These are phyloP conservation scores for Thamnophis elegans DNA, from an alignment of 2,797 vertebrate genomes.

Conservation along the genomic window DNA sequence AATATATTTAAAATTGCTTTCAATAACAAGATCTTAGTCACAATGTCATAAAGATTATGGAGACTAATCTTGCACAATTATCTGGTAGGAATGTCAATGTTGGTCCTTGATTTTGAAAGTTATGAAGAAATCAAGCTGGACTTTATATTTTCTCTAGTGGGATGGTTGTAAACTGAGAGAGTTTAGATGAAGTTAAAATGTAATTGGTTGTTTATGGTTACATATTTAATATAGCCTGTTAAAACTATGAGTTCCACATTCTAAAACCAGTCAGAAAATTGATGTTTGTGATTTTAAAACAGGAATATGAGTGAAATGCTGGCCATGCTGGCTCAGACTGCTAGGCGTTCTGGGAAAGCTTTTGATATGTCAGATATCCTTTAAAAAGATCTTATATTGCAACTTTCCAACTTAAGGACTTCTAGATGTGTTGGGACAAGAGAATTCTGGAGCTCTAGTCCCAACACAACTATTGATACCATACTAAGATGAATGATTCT, in stretches of 20 bases:
- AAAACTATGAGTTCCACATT: neutral
- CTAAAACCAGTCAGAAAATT: neutral
- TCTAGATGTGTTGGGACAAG: neutral
- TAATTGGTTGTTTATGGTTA: neutral
- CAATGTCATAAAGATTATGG: neutral
- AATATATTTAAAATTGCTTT: neutral
- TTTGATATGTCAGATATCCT: neutral
- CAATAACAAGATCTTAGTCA: neutral
- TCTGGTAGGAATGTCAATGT: neutral
- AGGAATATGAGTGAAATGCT: neutral
- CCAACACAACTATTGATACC: neutral
- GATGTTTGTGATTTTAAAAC: neutral
- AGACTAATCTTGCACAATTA: neutral
- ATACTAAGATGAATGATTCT: neutral
- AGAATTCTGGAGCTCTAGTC: neutral
- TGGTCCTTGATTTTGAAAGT: neutral
- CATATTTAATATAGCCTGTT: neutral
- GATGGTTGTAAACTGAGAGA: neutral
- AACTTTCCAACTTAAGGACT: neutral
- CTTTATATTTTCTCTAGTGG: neutral
- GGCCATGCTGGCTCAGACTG: neutral
- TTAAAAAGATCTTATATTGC: neutral
- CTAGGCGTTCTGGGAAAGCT: neutral
- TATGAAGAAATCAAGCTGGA: neutral
- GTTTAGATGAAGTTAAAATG: neutral